Evolutionary conservation across 2,888 invertebrate genomes (phyloP).

Genomic region (Nymphalis urticae): DNA sequence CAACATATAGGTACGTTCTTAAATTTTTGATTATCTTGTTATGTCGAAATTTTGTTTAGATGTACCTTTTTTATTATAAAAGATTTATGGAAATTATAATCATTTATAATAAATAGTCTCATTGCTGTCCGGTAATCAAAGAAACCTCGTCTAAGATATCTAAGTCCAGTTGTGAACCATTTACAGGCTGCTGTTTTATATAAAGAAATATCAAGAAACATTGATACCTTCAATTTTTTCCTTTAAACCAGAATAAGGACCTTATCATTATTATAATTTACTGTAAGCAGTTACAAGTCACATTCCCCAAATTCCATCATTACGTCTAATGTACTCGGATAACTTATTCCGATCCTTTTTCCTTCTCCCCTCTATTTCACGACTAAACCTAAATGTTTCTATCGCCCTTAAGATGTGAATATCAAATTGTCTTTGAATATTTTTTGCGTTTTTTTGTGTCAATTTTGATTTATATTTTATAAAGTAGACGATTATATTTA

Average conservation of each 20-base stretch:
- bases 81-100: too few species aligned
- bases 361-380: slow-evolving; percentile 3
- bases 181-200: too few species aligned
- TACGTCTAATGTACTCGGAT: slow-evolving; percentile 28
- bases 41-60: too few species aligned
- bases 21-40: too few species aligned
- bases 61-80: too few species aligned
- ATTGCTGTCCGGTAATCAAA: neutral
- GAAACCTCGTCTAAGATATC: neutral
- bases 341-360: slow-evolving; percentile 25
- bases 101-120: too few species aligned
- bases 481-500: too few species aligned
- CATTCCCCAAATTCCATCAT: slow-evolving; percentile 33
- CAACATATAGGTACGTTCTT: too few species aligned
- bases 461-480: too few species aligned
- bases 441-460: neutral
- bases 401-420: neutral
- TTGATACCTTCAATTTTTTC: neutral
- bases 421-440: neutral
- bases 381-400: slow-evolving; percentile 1
- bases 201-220: too few species aligned
- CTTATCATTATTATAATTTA: slow-evolving; percentile 34
- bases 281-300: slow-evolving; percentile 32
- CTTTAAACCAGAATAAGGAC: slow-evolving; percentile 1
- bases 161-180: too few species aligned